Base-by-base conservation (phyloP, 1,140 invertebrate species). In the Plutomurus gul region DNA sequence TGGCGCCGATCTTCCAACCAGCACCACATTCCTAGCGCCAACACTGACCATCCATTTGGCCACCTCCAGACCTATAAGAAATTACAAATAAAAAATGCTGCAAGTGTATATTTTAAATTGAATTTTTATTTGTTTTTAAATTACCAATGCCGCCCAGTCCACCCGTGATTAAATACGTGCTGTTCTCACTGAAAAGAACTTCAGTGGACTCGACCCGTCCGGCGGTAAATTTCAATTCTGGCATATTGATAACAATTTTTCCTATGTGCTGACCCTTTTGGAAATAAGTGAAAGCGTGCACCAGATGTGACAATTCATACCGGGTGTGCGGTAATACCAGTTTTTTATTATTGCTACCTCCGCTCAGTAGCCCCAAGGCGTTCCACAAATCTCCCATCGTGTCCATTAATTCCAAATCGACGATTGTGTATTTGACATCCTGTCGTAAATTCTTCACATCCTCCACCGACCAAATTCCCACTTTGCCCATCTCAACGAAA, bases 31-130 rank as follows among this genome's bases (percentile, higher is more conserved):
- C 30, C 13, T 47, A 0, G 81, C 81, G 0, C 81, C 81, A 13
- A 22, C 13, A 18, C 43, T 30, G n/a, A 70, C 49, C 81, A 82
- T 76, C 74, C 76, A 79, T 37, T 82, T 76, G 1, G 73, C 71
- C 10, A 82, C 78, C 30, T 79, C 75, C 1, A 82, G 51, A 20
- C 81, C 78, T 11, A 80, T 10, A n/a, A n/a, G n/a, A n/a, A n/a
- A n/a, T n/a, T n/a, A n/a, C n/a, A n/a, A n/a, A n/a, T n/a, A n/a
- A n/a, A n/a, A n/a, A n/a, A n/a, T n/a, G n/a, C n/a, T n/a, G n/a
- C n/a, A n/a, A n/a, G n/a, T n/a, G n/a, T n/a, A n/a, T n/a, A n/a
- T n/a, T n/a, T n/a, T n/a, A n/a, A n/a, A n/a, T n/a, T n/a, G n/a
- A n/a, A n/a, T n/a, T n/a, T n/a, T n/a, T n/a, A n/a, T n/a, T n/a